phyloP scores from a whole-genome alignment of 1,140 invertebrate genomes.

The Halictus rubicundus region DNA sequence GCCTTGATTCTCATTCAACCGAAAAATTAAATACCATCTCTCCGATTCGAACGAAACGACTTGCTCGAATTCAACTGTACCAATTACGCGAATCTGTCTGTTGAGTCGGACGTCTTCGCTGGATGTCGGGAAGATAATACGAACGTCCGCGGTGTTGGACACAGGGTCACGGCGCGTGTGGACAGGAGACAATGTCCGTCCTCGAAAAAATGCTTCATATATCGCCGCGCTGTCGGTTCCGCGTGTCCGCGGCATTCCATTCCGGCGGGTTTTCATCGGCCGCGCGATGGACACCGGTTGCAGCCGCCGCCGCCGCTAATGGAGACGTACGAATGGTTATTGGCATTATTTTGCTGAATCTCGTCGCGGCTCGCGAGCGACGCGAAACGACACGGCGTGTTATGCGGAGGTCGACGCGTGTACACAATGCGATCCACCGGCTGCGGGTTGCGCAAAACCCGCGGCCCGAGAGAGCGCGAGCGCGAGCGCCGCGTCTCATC shows the following conservation, averaged over 20 bases:
- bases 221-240: constrained; percentile 33
- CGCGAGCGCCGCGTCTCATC: constrained; percentile 9
- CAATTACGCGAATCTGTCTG: too few relatives aligned
- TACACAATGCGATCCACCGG: constrained; percentile 5
- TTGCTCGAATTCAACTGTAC: too few relatives aligned
- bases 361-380: not conserved
- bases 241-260: constrained; percentile 33
- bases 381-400: not conserved
- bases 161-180: too few relatives aligned
- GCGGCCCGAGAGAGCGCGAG: too few relatives aligned
- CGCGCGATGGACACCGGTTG: constrained; percentile 20
- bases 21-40: too few relatives aligned
- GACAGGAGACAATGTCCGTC: constrained; percentile 6
- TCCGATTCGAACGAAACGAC: too few relatives aligned
- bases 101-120: too few relatives aligned
- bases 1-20: too few relatives aligned
- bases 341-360: constrained; percentile 23
- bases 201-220: constrained; percentile 22
- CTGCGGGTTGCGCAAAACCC: not conserved
- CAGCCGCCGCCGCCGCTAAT: constrained; percentile 10
- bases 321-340: constrained; percentile 43
- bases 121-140: too few relatives aligned
- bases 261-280: constrained; percentile 26
- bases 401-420: constrained; percentile 4
- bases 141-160: too few relatives aligned